Evolutionary conservation across 2,797 vertebrate genomes (phyloP).

Genomic region (Hypotaenidia philippensis): DNA sequence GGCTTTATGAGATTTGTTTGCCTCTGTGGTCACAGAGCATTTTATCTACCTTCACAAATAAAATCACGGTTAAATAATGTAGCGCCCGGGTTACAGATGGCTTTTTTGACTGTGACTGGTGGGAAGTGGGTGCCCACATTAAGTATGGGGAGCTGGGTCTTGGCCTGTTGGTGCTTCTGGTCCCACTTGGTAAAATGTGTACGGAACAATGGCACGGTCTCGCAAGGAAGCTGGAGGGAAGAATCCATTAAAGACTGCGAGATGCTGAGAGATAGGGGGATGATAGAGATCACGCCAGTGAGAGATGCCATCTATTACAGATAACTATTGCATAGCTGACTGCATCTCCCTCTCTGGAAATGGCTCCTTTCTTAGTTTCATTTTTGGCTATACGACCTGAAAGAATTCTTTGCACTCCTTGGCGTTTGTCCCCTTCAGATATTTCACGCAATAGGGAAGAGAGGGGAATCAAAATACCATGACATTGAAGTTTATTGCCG

Average conservation of each 20-base stretch:
- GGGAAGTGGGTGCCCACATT: not conserved
- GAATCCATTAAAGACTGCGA: slow-evolving; percentile 34
- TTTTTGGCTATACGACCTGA: slow-evolving; percentile 9
- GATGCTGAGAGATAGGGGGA: slow-evolving; percentile 49
- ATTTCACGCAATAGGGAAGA: not conserved
- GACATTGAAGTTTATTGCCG: slow-evolving; percentile 58
- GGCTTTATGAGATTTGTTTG: slow-evolving; percentile 59
- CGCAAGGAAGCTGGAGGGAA: not conserved
- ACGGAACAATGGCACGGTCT: not conserved
- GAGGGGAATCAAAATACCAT: slow-evolving; percentile 45
- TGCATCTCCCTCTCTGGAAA: slow-evolving; percentile 61
- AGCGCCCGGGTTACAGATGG: not conserved
- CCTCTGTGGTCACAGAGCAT: slow-evolving; percentile 23
- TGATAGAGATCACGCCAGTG: slow-evolving; percentile 48
- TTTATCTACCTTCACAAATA: not conserved
- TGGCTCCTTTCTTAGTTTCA: slow-evolving; percentile 67
- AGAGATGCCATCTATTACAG: slow-evolving; percentile 60
- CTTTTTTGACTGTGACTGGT: not conserved
- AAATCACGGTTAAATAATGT: not conserved
- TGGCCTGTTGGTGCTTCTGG: not conserved
- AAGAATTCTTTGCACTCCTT: slow-evolving; percentile 48
- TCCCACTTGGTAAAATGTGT: not conserved
- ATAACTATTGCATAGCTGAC: slow-evolving; percentile 48
- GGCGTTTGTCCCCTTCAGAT: slow-evolving; percentile 41
- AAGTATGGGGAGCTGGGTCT: not conserved